Percentiles rank a stretch among this genome's conserved stretches.
Conservation (phyloP, 2,797 vertebrate species). For the Paedocypris micromegethes region DNA sequence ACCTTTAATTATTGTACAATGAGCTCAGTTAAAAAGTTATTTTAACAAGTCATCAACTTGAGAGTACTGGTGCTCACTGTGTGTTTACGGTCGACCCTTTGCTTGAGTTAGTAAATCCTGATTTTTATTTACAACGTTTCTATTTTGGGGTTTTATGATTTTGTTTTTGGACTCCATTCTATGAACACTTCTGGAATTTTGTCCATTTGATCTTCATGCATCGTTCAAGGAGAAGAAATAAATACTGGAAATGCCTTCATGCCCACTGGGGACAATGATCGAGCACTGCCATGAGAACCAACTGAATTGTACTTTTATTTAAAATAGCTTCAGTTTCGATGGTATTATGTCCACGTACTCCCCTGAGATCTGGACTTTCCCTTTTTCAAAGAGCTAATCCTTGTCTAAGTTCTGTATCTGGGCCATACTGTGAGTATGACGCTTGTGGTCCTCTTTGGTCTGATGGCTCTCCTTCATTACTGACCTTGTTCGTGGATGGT, state of each 20-base stretch:
- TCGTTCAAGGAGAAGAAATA: background rate
- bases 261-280: conserved; percentile 11
- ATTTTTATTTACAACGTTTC: background rate
- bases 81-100: too few relatives aligned
- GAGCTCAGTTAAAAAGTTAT: too few relatives aligned
- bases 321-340: conserved; percentile 22
- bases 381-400: conserved; percentile 7
- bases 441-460: background rate
- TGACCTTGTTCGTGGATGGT: too few relatives aligned
- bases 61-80: too few relatives aligned
- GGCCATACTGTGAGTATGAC: background rate
- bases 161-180: too few relatives aligned
- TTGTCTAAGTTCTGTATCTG: conserved; percentile 7
- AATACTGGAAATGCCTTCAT: conserved; percentile 16
- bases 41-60: too few relatives aligned
- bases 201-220: background rate
- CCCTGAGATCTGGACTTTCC: conserved; percentile 9
- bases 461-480: background rate
- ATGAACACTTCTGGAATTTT: background rate
- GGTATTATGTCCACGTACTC: conserved; percentile 5
- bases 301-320: conserved; percentile 27
- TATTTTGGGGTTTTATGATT: too few relatives aligned
- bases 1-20: too few relatives aligned
- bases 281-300: conserved; percentile 21
- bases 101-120: too few relatives aligned